phyloP scores from a whole-genome alignment of 2,113 vertebrate species.

The Columbina picui region DNA sequence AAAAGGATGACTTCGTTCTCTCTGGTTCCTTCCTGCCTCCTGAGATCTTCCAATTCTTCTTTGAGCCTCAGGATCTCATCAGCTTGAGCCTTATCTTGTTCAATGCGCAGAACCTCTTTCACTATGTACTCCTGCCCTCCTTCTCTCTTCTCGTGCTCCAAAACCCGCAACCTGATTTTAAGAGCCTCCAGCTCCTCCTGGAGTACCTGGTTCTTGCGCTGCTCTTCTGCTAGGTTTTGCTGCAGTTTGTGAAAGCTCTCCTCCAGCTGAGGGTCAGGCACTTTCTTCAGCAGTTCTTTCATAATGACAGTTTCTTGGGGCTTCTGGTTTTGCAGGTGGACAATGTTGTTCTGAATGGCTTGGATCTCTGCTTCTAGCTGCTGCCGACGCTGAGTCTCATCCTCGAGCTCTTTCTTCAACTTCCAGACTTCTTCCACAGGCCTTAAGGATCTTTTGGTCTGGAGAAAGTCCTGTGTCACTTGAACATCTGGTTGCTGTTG shows the following conservation, averaged over 20 bases:
- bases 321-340: constrained; percentile 85
- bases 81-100: constrained; percentile 89
- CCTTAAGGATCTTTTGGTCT: constrained; percentile 59
- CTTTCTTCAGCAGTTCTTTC: constrained; percentile 90
- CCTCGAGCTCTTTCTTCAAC: constrained; percentile 88
- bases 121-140: constrained; percentile 93
- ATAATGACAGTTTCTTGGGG: constrained; percentile 89
- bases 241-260: constrained; percentile 88
- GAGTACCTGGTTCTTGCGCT: constrained; percentile 83
- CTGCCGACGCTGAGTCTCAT: constrained; percentile 87
- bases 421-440: constrained; percentile 85
- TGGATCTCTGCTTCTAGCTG: constrained; percentile 89
- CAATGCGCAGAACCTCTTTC: constrained; percentile 95
- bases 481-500: constrained; percentile 85
- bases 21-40: constrained; percentile 84
- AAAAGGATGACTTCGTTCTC: constrained; percentile 86
- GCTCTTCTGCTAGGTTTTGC: constrained; percentile 88
- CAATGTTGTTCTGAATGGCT: constrained; percentile 87
- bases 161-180: constrained; percentile 75
- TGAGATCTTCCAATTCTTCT: constrained; percentile 89
- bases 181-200: constrained; percentile 88
- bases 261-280: constrained; percentile 90
- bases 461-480: constrained; percentile 67
- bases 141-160: constrained; percentile 86
- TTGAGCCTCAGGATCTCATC: constrained; percentile 87